phyloP scores from a whole-genome alignment of 2,888 invertebrate species.

The Hirtodrosophila trivittata region DNA sequence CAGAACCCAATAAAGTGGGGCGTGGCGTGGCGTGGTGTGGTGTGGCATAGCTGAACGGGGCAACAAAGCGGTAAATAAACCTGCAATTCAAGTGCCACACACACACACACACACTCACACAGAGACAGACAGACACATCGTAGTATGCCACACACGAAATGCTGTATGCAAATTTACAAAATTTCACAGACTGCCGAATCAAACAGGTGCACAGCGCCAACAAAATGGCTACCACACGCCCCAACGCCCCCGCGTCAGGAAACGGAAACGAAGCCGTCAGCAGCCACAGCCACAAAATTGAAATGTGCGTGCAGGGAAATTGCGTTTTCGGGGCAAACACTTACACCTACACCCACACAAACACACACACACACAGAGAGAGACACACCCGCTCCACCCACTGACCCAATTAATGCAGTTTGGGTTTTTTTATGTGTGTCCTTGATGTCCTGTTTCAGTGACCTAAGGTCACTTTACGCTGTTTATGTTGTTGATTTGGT shows the following conservation, averaged over 20 bases:
- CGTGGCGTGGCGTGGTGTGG: slow-evolving; percentile 6
- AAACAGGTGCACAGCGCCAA: slow-evolving; percentile 46
- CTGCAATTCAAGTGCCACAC: background rate
- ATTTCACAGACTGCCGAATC: slow-evolving; percentile 32
- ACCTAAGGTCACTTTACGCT: slow-evolving; percentile 45
- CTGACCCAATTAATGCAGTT: slow-evolving; percentile 35
- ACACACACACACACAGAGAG: slow-evolving; percentile 7
- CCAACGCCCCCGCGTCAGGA: slow-evolving; percentile 41
- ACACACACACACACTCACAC: slow-evolving; percentile 5
- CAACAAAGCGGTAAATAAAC: slow-evolving; percentile 28
- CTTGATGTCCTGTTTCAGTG: slow-evolving; percentile 28
- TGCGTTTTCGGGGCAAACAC: slow-evolving; percentile 43
- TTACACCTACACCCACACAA: slow-evolving; percentile 15
- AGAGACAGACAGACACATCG: background rate
- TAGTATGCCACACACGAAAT: slow-evolving; percentile 9
- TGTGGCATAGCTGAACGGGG: too few relatives aligned
- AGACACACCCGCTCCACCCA: slow-evolving; percentile 3
- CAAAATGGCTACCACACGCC: slow-evolving; percentile 41
- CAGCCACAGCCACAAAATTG: slow-evolving; percentile 45
- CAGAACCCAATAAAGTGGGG: slow-evolving; percentile 4
- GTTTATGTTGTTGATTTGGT: background rate
- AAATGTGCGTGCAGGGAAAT: slow-evolving; percentile 64
- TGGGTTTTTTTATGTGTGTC: slow-evolving; percentile 30
- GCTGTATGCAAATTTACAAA: slow-evolving; percentile 26
- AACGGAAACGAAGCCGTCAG: slow-evolving; percentile 23